Evolutionary conservation across 2,113 vertebrate species (phyloP), one percentile per base, ranked within the genome.

Genomic region (Percina caprodes): DNA sequence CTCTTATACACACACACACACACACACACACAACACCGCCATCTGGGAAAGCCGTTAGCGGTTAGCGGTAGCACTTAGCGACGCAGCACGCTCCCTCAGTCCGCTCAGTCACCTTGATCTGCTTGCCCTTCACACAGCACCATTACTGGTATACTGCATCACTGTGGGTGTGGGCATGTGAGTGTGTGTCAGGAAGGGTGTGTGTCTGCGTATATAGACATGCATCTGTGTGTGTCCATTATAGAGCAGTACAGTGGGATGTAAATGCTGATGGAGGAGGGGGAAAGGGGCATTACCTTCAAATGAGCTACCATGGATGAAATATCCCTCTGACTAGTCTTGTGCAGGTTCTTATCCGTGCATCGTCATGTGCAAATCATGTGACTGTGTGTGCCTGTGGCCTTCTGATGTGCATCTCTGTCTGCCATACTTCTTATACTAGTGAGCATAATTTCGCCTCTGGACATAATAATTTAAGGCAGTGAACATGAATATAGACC

Each of bases 71-170:
- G 92, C 92, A 93, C 92, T 94, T 94, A 93, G 92, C 86, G 82
- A 89, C 92, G 80, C 90, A 94, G 93, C 92, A 93, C 84, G 90
- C 92, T 92, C 90, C 88, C 88, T 91, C 89, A 90, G 91, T 92
- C 90, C 88, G 88, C 92, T 88, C 93, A 94, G 94, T 96, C 93
- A 95, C 95, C 95, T 96, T 96, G 95, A 96, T 95, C 91, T 91
- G 87, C 87, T 91, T 91, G 95, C 94, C 95, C 95, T 96, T 95
- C 93, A 94, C 92, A 91, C 86, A 92, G 91, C 84, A 85, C 92
- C 94, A 95, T 95, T 94, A 95, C 91, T 83, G 88, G 77, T 90
- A 68, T 86, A 91, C 91, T 84, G 83, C 92, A 87, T 88, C 90
- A 54, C 83, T 56, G 89, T 90, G 89, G 82, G 88, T 91, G 86